Percentiles rank a stretch among this genome's conserved stretches.
These are phyloP conservation scores for Hermetia illucens DNA, from an alignment of 1,140 invertebrate species.

Conservation along the genomic window DNA sequence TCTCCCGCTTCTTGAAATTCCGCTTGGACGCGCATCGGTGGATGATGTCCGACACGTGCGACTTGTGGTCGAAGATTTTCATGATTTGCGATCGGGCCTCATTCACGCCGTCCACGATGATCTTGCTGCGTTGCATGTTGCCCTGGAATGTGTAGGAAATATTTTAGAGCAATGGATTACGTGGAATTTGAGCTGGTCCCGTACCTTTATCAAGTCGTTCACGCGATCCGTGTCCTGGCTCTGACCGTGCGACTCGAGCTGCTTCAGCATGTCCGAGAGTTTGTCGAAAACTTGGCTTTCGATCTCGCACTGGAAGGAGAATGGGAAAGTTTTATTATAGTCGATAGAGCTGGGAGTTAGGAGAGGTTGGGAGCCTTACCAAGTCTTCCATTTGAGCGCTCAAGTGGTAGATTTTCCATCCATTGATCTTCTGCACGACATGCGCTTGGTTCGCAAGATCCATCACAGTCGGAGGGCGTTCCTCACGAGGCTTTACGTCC, in stretches of 20 bases:
- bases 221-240: slow-evolving; percentile 52
- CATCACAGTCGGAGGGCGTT: slow-evolving; percentile 64
- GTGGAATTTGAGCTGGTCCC: slow-evolving; percentile 2
- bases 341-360: slow-evolving; percentile 7
- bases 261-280: slow-evolving; percentile 44
- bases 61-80: slow-evolving; percentile 83
- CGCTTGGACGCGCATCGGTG: slow-evolving; percentile 79
- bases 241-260: slow-evolving; percentile 49
- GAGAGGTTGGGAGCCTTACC: slow-evolving; percentile 37
- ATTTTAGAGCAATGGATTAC: slow-evolving; percentile 7
- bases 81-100: slow-evolving; percentile 77
- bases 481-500: slow-evolving; percentile 78
- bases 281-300: slow-evolving; percentile 46
- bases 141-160: slow-evolving; percentile 42
- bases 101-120: slow-evolving; percentile 79
- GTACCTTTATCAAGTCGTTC: slow-evolving; percentile 63
- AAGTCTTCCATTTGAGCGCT: slow-evolving; percentile 85
- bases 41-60: slow-evolving; percentile 75
- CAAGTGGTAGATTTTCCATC: slow-evolving; percentile 90
- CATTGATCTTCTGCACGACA: slow-evolving; percentile 77
- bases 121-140: slow-evolving; percentile 86
- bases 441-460: slow-evolving; percentile 82
- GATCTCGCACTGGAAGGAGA: slow-evolving; percentile 33
- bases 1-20: slow-evolving; percentile 75
- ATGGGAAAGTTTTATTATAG: slow-evolving; percentile 6